phyloP scores from a whole-genome alignment of 2,888 invertebrate species.

The Petrolisthes manimaculis region DNA sequence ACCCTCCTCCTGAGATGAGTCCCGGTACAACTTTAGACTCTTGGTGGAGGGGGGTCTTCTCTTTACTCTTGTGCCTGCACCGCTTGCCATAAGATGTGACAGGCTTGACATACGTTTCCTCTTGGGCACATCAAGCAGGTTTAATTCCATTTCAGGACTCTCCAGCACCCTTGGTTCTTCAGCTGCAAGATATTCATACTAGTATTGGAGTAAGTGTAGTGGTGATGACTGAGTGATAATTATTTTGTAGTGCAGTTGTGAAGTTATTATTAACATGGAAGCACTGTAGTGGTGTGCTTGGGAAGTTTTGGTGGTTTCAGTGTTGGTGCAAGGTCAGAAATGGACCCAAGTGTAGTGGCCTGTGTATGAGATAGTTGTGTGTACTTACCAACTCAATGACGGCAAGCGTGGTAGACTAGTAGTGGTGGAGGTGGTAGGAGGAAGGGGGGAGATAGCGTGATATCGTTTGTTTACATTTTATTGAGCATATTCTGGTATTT shows the following conservation, averaged over 20 bases:
- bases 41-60: not conserved
- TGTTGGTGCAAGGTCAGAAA: not conserved
- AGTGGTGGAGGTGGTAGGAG: too few species aligned
- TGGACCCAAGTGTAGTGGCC: too few species aligned
- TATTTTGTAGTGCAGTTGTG: not conserved
- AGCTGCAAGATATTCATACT: not conserved
- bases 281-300: not conserved
- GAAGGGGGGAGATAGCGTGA: too few species aligned
- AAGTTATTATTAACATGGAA: not conserved
- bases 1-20: constrained; percentile 9
- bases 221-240: not conserved
- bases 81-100: not conserved
- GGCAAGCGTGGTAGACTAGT: too few species aligned
- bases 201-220: not conserved
- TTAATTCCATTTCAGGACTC: constrained; percentile 32
- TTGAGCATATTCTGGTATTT: too few species aligned
- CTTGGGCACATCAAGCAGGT: constrained; percentile 12
- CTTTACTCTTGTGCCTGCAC: not conserved
- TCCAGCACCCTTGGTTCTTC: constrained; percentile 5
- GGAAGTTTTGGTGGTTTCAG: not conserved
- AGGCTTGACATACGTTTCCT: not conserved
- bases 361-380: too few species aligned
- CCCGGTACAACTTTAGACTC: not conserved
- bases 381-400: too few species aligned
- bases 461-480: too few species aligned